These are phyloP conservation scores for Gulo gulo DNA, from an alignment of 2,113 vertebrate species.

Conservation along the genomic window DNA sequence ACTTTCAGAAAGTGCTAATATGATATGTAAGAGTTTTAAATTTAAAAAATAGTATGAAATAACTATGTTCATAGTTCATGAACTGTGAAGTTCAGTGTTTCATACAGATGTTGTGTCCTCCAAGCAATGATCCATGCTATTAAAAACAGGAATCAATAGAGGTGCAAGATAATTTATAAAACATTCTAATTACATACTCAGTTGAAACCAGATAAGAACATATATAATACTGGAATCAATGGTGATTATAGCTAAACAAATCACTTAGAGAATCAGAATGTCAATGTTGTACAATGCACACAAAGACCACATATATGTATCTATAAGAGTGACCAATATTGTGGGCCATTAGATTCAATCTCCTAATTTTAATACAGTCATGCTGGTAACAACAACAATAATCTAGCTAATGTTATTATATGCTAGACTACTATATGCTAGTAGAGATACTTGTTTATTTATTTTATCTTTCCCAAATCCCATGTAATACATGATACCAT, in stretches of 20 bases:
- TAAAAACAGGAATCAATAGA: neutral
- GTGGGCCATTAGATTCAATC: neutral
- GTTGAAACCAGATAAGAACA: slow-evolving; percentile 20
- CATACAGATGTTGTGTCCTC: neutral
- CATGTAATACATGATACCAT: neutral
- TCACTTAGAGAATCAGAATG: neutral
- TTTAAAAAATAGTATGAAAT: neutral
- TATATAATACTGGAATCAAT: neutral
- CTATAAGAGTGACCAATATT: neutral
- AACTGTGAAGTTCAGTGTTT: neutral
- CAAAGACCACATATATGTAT: neutral
- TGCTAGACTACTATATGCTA: neutral
- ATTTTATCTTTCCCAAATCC: neutral
- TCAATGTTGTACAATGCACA: neutral
- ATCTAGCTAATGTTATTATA: neutral
- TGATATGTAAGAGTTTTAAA: neutral
- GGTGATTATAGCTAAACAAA: neutral
- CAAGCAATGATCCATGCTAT: slow-evolving; percentile 11
- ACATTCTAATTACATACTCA: neutral
- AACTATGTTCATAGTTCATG: neutral
- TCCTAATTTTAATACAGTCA: neutral
- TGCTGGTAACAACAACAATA: neutral
- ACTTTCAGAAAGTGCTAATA: neutral
- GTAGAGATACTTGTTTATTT: neutral
- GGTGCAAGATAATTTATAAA: neutral